Evolutionary conservation across 2,113 vertebrate genomes (phyloP).

Genomic region (Greenwoodochromis staneri): DNA sequence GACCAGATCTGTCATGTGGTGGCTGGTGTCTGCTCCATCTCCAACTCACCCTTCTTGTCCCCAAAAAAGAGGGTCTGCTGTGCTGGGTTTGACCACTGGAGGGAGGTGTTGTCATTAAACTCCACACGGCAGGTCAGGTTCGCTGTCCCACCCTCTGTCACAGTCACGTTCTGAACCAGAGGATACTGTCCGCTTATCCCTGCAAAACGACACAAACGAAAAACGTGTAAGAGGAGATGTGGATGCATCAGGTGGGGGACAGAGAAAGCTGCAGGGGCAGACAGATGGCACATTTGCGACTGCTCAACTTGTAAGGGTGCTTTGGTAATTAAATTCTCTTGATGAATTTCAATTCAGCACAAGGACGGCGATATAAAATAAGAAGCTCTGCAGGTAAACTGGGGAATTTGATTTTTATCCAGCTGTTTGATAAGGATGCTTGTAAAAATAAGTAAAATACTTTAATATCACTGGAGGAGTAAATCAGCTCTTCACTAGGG

Average conservation of each 20-base stretch:
- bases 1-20: background rate
- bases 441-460: background rate
- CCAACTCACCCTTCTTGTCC: conserved; percentile 92
- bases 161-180: conserved; percentile 92
- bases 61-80: conserved; percentile 99
- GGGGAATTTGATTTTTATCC: background rate
- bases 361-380: background rate
- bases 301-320: background rate
- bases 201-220: conserved; percentile 45
- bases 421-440: background rate
- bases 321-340: background rate
- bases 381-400: background rate
- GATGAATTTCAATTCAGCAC: background rate
- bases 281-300: background rate
- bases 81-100: conserved; percentile 99
- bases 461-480: background rate
- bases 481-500: background rate
- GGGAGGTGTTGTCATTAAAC: conserved; percentile 99
- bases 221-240: background rate
- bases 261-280: background rate
- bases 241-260: background rate
- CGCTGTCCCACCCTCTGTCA: conserved; percentile 89
- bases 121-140: conserved; percentile 99
- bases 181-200: conserved; percentile 93
- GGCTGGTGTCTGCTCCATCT: background rate